Percentiles rank a stretch among this genome's conserved stretches.
Evolutionary conservation across 1,140 invertebrate species (phyloP).

Genomic region (Eueides isabella): DNA sequence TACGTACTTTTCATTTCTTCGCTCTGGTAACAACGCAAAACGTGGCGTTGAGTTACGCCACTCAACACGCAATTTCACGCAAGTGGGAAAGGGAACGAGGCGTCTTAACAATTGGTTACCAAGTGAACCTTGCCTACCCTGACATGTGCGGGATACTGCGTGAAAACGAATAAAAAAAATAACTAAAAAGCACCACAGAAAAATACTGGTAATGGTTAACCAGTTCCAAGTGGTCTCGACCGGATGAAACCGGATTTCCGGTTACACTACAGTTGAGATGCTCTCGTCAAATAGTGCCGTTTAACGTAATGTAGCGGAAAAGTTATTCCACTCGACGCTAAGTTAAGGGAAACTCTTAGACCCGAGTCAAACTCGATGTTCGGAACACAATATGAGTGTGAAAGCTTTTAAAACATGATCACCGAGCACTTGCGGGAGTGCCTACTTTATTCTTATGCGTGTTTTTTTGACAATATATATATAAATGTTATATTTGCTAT

Average conservation of each 20-base stretch:
- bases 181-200: not conserved
- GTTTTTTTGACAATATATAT: not conserved
- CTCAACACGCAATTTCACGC: no score
- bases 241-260: slow-evolving; percentile 62
- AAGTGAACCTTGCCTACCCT: no score
- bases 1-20: no score
- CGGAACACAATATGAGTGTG: slow-evolving; percentile 23
- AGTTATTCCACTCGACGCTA: slow-evolving; percentile 50
- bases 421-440: not conserved
- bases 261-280: slow-evolving; percentile 43
- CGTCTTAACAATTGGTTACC: no score
- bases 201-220: slow-evolving; percentile 50
- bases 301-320: slow-evolving; percentile 62
- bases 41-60: no score
- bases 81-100: no score
- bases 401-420: slow-evolving; percentile 6
- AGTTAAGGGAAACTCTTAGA: slow-evolving; percentile 53
- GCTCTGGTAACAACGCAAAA: no score
- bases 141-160: no score
- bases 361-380: slow-evolving; percentile 17
- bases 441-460: not conserved
- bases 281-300: slow-evolving; percentile 51
- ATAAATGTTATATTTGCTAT: not conserved
- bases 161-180: no score
- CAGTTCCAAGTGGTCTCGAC: slow-evolving; percentile 54